Conservation (phyloP, 2,113 vertebrate species). For the Petrocephalus microphthalmus region DNA sequence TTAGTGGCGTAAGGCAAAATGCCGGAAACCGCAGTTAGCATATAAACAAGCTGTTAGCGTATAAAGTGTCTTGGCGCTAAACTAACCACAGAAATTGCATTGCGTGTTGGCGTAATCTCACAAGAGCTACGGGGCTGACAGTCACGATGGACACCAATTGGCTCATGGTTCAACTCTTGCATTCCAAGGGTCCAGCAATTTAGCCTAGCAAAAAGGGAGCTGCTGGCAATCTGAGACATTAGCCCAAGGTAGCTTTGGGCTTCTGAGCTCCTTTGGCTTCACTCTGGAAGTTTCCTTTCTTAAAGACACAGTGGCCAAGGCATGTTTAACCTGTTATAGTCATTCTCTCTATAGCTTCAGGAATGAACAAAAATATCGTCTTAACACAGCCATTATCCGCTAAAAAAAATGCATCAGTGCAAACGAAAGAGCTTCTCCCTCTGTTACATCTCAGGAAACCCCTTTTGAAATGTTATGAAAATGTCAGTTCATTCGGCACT, state of each 20-base stretch:
- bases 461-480: neutral
- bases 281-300: neutral
- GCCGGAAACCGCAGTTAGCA: neutral
- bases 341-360: neutral
- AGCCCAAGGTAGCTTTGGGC: neutral
- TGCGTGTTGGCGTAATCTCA: neutral
- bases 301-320: neutral
- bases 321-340: neutral
- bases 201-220: neutral
- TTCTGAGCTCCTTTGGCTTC: neutral
- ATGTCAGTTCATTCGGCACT: neutral
- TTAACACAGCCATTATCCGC: neutral
- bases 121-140: neutral
- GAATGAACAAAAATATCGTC: neutral
- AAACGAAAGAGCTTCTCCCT: neutral
- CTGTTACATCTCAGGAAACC: neutral
- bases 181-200: neutral
- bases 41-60: neutral
- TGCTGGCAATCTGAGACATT: neutral
- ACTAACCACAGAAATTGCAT: neutral
- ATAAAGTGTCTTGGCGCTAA: neutral
- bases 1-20: neutral
- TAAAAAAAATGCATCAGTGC: neutral
- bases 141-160: neutral
- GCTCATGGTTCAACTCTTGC: slow-evolving; percentile 6